phyloP scores from a whole-genome alignment of 2,888 invertebrate species.

The Malthinus flaveolus region DNA sequence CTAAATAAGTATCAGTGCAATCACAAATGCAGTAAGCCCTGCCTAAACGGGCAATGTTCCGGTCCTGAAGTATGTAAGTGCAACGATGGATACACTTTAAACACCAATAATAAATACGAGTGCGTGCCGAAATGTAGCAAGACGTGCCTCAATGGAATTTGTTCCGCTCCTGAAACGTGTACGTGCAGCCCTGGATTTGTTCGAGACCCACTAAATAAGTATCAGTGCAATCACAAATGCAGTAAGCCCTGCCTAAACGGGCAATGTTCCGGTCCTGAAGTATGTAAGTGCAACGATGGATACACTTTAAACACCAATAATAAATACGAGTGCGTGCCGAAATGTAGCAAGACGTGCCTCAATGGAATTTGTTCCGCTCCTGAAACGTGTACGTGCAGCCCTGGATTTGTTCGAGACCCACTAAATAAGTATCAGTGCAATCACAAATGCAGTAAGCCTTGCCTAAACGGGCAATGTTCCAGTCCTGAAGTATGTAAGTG shows the following conservation, averaged over 20 bases:
- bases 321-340: slow-evolving; percentile 31
- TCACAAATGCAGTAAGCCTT: slow-evolving; percentile 33
- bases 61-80: slow-evolving; percentile 40
- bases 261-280: slow-evolving; percentile 37
- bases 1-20: slow-evolving; percentile 39
- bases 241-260: slow-evolving; percentile 34
- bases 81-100: slow-evolving; percentile 38
- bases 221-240: slow-evolving; percentile 50
- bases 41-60: slow-evolving; percentile 57
- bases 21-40: slow-evolving; percentile 40
- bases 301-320: slow-evolving; percentile 20
- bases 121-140: slow-evolving; percentile 37
- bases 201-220: slow-evolving; percentile 7
- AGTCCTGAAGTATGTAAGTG: slow-evolving; percentile 45
- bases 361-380: slow-evolving; percentile 42
- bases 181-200: slow-evolving; percentile 30
- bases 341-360: slow-evolving; percentile 30
- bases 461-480: slow-evolving; percentile 47
- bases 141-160: slow-evolving; percentile 52
- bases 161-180: slow-evolving; percentile 36
- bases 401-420: slow-evolving; percentile 25
- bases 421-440: slow-evolving; percentile 30
- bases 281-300: slow-evolving; percentile 45
- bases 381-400: slow-evolving; percentile 41
- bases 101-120: slow-evolving; percentile 19